Conservation (phyloP, 2,113 vertebrate species). For the Bubo bubo region DNA sequence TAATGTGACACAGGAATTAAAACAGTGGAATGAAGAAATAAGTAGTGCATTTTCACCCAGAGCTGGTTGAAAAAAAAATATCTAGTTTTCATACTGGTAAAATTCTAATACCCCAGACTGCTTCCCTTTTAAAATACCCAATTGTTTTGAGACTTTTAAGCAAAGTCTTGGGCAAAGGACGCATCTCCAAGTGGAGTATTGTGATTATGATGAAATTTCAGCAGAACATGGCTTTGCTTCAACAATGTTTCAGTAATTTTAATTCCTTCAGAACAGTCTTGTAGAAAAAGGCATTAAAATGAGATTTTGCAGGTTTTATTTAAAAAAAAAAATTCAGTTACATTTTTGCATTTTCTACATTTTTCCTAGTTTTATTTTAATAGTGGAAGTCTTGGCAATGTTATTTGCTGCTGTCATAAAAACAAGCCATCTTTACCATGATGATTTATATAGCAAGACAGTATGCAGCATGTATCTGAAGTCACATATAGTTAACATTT, state of each 20-base stretch:
- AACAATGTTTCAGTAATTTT: background rate
- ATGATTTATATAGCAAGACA: background rate
- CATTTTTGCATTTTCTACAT: background rate
- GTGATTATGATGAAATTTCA: background rate
- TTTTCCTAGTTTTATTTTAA: conserved; percentile 1
- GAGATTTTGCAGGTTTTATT: background rate
- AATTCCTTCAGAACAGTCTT: background rate
- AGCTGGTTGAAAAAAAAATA: background rate
- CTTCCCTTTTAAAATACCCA: background rate
- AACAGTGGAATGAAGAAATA: background rate
- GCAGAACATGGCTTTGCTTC: background rate
- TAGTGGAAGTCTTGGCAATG: background rate
- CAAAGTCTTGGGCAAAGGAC: background rate
- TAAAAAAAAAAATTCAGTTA: background rate
- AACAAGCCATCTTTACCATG: background rate
- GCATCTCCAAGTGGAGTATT: background rate
- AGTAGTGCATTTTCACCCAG: background rate
- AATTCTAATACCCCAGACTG: background rate
- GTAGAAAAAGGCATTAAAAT: background rate
- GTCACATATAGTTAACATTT: background rate
- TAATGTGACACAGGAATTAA: background rate
- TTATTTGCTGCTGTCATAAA: conserved; percentile 22
- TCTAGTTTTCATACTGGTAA: background rate
- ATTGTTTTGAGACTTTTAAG: background rate
- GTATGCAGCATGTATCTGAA: background rate